Evolutionary conservation across 2,888 invertebrate species (phyloP), one percentile per base, ranked within the genome.

Genomic region (Epirrhoe tristata): DNA sequence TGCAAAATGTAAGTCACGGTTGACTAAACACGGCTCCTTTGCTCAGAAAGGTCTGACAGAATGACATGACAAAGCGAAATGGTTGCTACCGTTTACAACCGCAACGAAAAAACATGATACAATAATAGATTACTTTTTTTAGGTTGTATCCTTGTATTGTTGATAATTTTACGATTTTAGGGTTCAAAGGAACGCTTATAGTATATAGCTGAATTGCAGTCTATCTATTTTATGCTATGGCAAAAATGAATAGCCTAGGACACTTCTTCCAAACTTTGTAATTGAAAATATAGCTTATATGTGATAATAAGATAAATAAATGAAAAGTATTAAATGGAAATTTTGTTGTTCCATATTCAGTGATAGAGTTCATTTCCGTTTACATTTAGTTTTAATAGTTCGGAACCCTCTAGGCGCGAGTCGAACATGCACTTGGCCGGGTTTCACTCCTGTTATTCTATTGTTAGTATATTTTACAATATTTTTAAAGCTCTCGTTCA

Each of bases 11-110:
- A 50, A 31, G 36, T 58, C 50, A 57, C 60, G 53, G 62, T 16
- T 64, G 64, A 70, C 48, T 66, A 50, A 57, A 32, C 39, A 6
- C 56, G 53, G 8, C 58, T 69, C 66, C 66, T 56, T 68, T 56
- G 57, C 56, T 51, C 56, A 54, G 65, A 64, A 64, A 66, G 46
- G 54, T 52, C 53, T 59, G 58, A 58, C 61, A 58, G 64, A 48
- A 46, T 59, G 36, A 54, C 59, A 53, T 58, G 32, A 64, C 64
- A 61, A 64, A 61, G 60, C 60, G 36, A 62, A 58, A 17, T 24
- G 36, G 34, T 32, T 31, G 63, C 57, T 34, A 46, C 54, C 31
- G 60, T 55, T 62, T 58, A 57, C 54, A 55, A 56, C 53, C 48
- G 46, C 55, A 59, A 52, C 46, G 59, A 57, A 66, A 66, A 61